phyloP scores from a whole-genome alignment of 2,113 vertebrate genomes.

The Cyprinus carpio region DNA sequence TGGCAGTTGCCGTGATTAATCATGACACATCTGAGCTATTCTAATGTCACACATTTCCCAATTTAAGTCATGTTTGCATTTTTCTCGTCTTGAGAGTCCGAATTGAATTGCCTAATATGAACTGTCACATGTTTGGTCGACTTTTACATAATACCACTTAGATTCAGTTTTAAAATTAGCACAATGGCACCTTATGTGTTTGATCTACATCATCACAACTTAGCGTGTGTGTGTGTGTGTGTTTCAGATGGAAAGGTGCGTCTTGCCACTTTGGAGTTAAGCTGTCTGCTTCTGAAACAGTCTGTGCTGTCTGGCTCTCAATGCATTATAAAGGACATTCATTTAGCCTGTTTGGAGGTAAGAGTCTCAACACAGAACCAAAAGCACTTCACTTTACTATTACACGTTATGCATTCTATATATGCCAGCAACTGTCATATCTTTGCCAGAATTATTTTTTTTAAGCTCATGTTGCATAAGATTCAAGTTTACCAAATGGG shows the following conservation, averaged over 20 bases:
- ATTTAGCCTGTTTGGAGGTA: conserved; percentile 96
- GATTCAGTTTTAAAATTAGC: neutral
- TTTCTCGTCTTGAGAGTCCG: neutral
- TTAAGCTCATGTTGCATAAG: neutral
- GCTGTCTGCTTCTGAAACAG: conserved; percentile 93
- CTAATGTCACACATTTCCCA: neutral
- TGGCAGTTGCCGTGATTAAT: neutral
- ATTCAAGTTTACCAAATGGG: neutral
- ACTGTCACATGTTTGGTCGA: neutral
- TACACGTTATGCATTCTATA: neutral
- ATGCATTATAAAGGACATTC: conserved; percentile 93
- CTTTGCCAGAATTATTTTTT: neutral
- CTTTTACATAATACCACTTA: neutral
- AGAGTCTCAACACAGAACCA: neutral
- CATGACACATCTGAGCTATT: neutral
- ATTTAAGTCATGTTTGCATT: neutral
- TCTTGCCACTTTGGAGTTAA: conserved; percentile 91
- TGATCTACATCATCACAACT: neutral
- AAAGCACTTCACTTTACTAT: neutral
- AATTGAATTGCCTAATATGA: neutral
- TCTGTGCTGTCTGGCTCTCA: conserved; percentile 82
- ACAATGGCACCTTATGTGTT: neutral
- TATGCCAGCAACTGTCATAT: neutral
- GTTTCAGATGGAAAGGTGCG: conserved; percentile 90
- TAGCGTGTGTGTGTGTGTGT: neutral